Percentiles rank a stretch among this genome's conserved stretches.
These are phyloP conservation scores for Poecile atricapillus DNA, from an alignment of 2,113 vertebrate genomes.

Conservation along the genomic window DNA sequence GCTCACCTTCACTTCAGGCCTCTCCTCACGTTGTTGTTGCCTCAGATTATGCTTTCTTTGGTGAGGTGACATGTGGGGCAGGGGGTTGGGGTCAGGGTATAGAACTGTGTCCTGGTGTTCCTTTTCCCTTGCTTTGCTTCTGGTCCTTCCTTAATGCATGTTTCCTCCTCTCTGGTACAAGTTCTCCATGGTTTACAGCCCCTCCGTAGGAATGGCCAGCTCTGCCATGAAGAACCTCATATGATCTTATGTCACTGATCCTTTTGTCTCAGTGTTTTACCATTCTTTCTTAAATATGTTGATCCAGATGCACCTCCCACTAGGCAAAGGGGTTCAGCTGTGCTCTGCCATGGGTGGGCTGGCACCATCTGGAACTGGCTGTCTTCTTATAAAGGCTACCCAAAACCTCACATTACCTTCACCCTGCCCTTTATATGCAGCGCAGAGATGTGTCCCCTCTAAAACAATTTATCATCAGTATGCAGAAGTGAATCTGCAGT, in stretches of 20 bases:
- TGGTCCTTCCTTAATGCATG: background rate
- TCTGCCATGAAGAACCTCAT: background rate
- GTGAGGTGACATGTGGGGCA: rapidly evolving
- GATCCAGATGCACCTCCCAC: rapidly evolving
- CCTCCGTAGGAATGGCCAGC: rapidly evolving
- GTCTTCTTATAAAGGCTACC: background rate
- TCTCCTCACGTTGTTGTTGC: background rate
- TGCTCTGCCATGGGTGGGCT: background rate
- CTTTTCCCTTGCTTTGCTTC: background rate
- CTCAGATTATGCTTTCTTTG: rapidly evolving
- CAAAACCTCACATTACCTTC: rapidly evolving
- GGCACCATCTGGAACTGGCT: rapidly evolving
- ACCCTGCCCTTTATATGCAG: rapidly evolving
- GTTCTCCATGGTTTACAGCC: background rate
- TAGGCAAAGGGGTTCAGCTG: background rate
- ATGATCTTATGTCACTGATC: background rate
- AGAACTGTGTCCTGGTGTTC: background rate
- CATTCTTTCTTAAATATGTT: background rate
- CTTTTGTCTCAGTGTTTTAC: background rate
- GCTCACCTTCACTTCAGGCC: background rate
- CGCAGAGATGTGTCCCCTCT: background rate
- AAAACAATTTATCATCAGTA: background rate
- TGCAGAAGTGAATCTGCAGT: background rate
- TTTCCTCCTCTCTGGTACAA: background rate
- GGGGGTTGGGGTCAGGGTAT: rapidly evolving